Evolutionary conservation across 2,888 invertebrate species (phyloP).

Genomic region (Ectemnius lituratus): DNA sequence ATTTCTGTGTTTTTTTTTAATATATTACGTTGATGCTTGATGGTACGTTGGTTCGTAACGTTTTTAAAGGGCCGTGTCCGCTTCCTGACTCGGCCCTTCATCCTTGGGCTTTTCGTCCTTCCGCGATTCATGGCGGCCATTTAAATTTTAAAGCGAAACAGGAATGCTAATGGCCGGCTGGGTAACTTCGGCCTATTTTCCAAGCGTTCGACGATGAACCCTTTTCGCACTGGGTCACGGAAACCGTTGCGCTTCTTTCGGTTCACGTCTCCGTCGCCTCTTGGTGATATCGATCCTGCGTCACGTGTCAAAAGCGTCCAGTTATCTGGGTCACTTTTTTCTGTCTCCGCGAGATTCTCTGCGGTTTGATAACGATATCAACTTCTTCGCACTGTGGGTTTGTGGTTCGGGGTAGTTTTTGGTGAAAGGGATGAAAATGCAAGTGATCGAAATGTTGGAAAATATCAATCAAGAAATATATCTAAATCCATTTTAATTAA

Average conservation of each 20-base stretch:
- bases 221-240: conserved; percentile 61
- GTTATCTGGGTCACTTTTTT: no score
- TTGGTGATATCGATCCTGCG: background rate
- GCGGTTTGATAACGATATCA: no score
- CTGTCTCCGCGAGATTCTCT: no score
- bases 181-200: conserved; percentile 8
- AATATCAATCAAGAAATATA: no score
- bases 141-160: conserved; percentile 61
- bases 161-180: conserved; percentile 55
- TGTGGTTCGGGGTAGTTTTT: no score
- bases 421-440: no score
- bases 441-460: no score
- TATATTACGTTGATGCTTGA: conserved; percentile 11
- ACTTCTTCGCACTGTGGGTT: no score
- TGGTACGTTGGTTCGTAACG: conserved; percentile 49
- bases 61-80: conserved; percentile 61
- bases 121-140: conserved; percentile 52
- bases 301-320: no score
- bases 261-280: background rate
- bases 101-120: conserved; percentile 15
- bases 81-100: conserved; percentile 41
- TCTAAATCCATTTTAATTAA: no score
- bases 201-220: no score
- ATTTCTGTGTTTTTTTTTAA: background rate
- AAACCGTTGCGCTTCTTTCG: conserved; percentile 58